Conservation (phyloP, 2,888 invertebrate species). For the Phengaris alcon region DNA sequence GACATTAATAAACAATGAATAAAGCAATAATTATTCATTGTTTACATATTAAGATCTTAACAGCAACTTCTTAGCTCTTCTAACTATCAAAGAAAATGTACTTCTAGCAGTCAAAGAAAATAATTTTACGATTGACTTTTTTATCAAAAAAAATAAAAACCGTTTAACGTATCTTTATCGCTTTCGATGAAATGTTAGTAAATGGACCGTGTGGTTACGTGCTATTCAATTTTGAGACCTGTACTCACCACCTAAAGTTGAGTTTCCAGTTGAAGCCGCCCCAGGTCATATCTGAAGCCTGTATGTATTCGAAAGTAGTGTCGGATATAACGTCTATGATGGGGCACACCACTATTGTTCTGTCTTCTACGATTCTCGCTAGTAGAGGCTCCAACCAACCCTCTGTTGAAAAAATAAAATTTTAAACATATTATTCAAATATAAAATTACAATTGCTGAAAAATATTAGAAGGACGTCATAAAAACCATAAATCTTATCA, state of each 20-base stretch:
- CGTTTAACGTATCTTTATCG: constrained; percentile 21
- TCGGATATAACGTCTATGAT: constrained; percentile 99
- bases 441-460: background rate
- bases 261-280: constrained; percentile 99
- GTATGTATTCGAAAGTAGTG: constrained; percentile 98
- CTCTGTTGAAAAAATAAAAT: constrained; percentile 74
- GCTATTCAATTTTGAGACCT: constrained; percentile 25
- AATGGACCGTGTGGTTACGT: background rate
- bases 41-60: background rate
- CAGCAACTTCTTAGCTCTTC: too few species aligned
- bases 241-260: constrained; percentile 95
- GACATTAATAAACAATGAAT: background rate
- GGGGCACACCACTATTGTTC: constrained; percentile 96
- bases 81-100: too few species aligned
- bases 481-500: background rate
- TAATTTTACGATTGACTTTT: background rate
- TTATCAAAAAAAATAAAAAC: background rate
- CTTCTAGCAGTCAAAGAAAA: constrained; percentile 10
- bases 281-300: constrained; percentile 99
- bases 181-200: background rate
- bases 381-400: constrained; percentile 99
- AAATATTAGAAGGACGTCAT: background rate
- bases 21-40: constrained; percentile 2
- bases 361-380: constrained; percentile 93
- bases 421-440: background rate